Evolutionary conservation across 2,797 vertebrate genomes (phyloP).

Genomic region (Pipistrellus pipistrellus): DNA sequence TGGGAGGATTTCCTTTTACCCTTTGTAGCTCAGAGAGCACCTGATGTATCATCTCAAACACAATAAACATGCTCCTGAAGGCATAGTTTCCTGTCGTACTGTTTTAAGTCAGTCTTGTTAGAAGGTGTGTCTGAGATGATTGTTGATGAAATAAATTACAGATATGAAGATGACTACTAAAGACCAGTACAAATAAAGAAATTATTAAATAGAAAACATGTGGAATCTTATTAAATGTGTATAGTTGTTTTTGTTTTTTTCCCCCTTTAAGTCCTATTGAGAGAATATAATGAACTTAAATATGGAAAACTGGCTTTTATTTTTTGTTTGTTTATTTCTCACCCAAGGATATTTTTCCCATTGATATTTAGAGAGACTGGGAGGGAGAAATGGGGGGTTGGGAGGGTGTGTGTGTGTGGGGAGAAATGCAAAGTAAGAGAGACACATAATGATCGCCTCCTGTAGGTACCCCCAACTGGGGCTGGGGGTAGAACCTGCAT

Average conservation of each 20-base stretch:
- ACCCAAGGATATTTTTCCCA: no score
- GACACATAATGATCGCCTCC: no score
- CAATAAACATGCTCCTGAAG: constrained; percentile 94
- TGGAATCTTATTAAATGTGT: constrained; percentile 68
- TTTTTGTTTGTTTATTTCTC: no score
- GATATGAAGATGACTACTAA: constrained; percentile 84
- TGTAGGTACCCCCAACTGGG: no score
- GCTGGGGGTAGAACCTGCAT: no score
- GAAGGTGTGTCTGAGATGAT: constrained; percentile 88
- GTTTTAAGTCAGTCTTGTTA: constrained; percentile 87
- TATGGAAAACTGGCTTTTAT: constrained; percentile 64
- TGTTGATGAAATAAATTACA: constrained; percentile 85
- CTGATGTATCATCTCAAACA: constrained; percentile 95
- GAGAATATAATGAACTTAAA: constrained; percentile 61
- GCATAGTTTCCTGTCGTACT: constrained; percentile 91
- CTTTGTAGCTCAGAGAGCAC: constrained; percentile 96
- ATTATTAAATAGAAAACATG: constrained; percentile 82
- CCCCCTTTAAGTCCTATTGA: constrained; percentile 50
- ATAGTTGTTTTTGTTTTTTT: background rate
- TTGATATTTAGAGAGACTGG: no score
- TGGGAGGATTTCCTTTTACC: constrained; percentile 94
- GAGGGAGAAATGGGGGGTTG: no score
- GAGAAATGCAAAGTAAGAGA: no score
- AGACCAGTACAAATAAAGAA: constrained; percentile 84
- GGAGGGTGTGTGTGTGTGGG: no score